Evolutionary conservation across 1,140 invertebrate genomes (phyloP).

Genomic region (Eriocheir sinensis): DNA sequence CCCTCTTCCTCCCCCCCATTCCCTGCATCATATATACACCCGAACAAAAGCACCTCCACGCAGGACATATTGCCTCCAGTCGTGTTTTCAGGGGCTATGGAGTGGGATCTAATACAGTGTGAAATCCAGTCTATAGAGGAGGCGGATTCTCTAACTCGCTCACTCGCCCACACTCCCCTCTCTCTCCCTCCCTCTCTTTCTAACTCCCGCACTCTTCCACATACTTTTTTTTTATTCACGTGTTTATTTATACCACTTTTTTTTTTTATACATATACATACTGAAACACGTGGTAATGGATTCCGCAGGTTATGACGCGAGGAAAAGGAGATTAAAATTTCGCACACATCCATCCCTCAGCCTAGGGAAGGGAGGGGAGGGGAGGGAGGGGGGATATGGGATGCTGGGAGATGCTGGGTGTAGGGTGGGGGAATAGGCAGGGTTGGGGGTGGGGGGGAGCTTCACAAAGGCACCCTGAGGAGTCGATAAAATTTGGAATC

Average conservation of each 20-base stretch:
- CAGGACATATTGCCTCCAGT: slow-evolving; percentile 10
- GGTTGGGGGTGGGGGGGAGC: neutral
- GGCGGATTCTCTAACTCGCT: neutral
- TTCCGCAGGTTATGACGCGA: slow-evolving; percentile 36
- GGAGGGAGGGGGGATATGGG: neutral
- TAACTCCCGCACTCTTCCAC: no score
- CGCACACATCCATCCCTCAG: slow-evolving; percentile 31
- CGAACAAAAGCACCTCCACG: neutral
- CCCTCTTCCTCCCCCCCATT: no score
- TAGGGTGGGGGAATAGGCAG: neutral
- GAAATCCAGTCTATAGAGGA: slow-evolving; percentile 39
- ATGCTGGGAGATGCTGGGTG: neutral
- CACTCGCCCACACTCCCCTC: no score
- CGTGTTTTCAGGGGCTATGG: slow-evolving; percentile 27
- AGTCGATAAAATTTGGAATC: slow-evolving; percentile 25
- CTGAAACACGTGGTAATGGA: slow-evolving; percentile 44
- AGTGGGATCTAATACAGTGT: slow-evolving; percentile 27
- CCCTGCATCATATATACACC: slow-evolving; percentile 14
- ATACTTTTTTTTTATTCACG: neutral
- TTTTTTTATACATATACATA: neutral
- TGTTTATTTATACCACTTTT: neutral
- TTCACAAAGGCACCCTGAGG: slow-evolving; percentile 20
- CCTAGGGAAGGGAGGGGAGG: neutral
- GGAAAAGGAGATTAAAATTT: slow-evolving; percentile 43
- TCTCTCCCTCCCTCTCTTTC: no score